Evolutionary conservation across 2,888 invertebrate species (phyloP), one percentile per base, ranked within the genome.

Genomic region (Lordiphosa fenestrarum): DNA sequence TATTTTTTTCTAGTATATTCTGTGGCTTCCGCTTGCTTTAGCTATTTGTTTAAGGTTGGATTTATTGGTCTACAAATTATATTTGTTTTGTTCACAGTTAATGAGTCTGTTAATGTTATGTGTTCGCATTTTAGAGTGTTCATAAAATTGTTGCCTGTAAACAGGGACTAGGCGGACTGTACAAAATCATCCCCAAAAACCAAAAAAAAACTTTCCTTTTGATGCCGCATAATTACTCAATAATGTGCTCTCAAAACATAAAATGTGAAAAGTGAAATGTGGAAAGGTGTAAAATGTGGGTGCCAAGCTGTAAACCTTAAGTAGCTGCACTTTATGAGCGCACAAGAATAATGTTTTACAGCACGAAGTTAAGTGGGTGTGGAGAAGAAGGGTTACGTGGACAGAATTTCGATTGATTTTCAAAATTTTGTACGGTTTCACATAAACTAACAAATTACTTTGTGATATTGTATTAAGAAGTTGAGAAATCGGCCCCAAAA

Each of bases 31-130:
- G 80, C 67, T 63, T 66, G 59, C 61, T 62, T 59, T 55, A 44
- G 51, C 57, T 61, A 55, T 51, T 73, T 67, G 69, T 51, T 61
- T 56, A 54, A 40, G 47, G 64, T 49, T 53, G 54, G 70, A 75
- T 80, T 80, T 80, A 80, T 81, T 80, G 67, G 77, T 53, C 81
- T 73, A 80, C 81, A 80, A 80, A 77, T 80, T 80, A 80, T 80
- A 77, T 75, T 80, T 78, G 75, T 73, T 78, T 78, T 80, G 81
- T 75, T 30, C 23, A 60, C 75, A 73, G 75, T 81, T 80, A 81
- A 80, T 80, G 78, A 80, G 77, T 75, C 81, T 66, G 77, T 80
- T 66, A 69, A 67, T 67, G 67, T 64, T 77, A 73, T 80, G 80
- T 81, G 78, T 75, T 71, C 66, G 77, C 69, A 73, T 61, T 75